Evolutionary conservation across 2,888 invertebrate genomes (phyloP).

Genomic region (Nymphalis polychloros): DNA sequence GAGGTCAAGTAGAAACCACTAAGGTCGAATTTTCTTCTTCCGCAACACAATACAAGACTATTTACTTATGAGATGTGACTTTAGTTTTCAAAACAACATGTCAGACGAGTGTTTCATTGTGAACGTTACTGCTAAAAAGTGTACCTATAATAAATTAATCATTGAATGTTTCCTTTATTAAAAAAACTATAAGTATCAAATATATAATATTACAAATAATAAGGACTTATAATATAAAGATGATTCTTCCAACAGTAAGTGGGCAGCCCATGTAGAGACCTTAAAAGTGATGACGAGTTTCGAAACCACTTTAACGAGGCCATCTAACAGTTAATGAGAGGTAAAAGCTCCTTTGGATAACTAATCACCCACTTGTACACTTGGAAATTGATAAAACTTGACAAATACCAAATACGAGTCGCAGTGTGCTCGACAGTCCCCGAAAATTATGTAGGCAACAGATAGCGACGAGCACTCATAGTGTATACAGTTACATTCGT

Average conservation of each 20-base stretch:
- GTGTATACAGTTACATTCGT: constrained; percentile 26
- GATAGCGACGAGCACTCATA: constrained; percentile 13
- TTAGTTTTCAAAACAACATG: constrained; percentile 18
- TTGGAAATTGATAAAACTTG: constrained; percentile 47
- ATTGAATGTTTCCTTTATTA: too few relatives aligned
- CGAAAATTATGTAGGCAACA: constrained; percentile 28
- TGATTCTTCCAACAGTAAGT: neutral
- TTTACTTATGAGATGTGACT: constrained; percentile 26
- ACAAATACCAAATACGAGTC: constrained; percentile 42
- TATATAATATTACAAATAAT: neutral
- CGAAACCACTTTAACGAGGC: constrained; percentile 64
- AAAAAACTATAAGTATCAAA: too few relatives aligned
- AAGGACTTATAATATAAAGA: neutral
- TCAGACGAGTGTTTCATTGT: too few relatives aligned
- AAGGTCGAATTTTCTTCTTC: constrained; percentile 34
- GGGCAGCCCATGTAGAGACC: constrained; percentile 15
- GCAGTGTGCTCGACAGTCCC: constrained; percentile 32
- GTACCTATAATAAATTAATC: too few relatives aligned
- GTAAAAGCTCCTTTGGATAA: constrained; percentile 71
- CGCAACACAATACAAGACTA: constrained; percentile 32
- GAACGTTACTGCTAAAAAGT: too few relatives aligned
- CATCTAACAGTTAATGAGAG: constrained; percentile 73
- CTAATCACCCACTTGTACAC: constrained; percentile 49
- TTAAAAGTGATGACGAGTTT: constrained; percentile 51
- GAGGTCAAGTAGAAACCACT: constrained; percentile 26